Percentiles rank a stretch among this genome's conserved stretches.
Evolutionary conservation across 1,140 invertebrate species (phyloP).

Genomic region (Pararge aegeria): DNA sequence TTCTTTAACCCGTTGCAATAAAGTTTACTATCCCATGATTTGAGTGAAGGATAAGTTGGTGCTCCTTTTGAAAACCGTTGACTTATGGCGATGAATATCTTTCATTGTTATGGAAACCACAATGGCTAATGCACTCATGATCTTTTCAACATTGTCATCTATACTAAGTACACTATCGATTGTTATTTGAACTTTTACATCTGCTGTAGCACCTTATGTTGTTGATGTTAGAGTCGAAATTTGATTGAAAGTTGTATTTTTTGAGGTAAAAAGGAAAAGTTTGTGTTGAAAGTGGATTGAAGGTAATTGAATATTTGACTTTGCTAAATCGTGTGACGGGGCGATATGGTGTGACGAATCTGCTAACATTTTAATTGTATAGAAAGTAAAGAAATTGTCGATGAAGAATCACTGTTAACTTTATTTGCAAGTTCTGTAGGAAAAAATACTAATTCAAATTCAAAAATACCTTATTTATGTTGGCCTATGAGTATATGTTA

Average conservation of each 20-base stretch:
- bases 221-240: slow-evolving; percentile 3
- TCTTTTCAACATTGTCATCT: slow-evolving; percentile 34
- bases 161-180: slow-evolving; percentile 57
- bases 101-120: slow-evolving; percentile 44
- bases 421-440: too few relatives aligned
- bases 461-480: too few relatives aligned
- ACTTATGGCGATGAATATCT: slow-evolving; percentile 53
- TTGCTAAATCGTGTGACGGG: slow-evolving; percentile 68
- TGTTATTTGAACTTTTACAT: not conserved
- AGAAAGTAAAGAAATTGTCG: slow-evolving; percentile 10
- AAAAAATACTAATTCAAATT: too few relatives aligned
- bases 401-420: not conserved
- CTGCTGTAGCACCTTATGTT: not conserved
- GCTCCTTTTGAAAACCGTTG: slow-evolving; percentile 50
- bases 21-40: slow-evolving; percentile 24
- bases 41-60: slow-evolving; percentile 12
- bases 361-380: slow-evolving; percentile 10
- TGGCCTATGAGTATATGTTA: too few relatives aligned
- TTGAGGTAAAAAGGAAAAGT: not conserved
- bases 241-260: not conserved
- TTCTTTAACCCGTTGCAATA: slow-evolving; percentile 19
- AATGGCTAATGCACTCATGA: slow-evolving; percentile 72
- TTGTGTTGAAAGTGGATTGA: slow-evolving; percentile 17
- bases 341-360: slow-evolving; percentile 55
- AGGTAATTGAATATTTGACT: slow-evolving; percentile 75